Base-by-base conservation (phyloP, 2,113 vertebrate species). In the Mohoua ochrocephala region DNA sequence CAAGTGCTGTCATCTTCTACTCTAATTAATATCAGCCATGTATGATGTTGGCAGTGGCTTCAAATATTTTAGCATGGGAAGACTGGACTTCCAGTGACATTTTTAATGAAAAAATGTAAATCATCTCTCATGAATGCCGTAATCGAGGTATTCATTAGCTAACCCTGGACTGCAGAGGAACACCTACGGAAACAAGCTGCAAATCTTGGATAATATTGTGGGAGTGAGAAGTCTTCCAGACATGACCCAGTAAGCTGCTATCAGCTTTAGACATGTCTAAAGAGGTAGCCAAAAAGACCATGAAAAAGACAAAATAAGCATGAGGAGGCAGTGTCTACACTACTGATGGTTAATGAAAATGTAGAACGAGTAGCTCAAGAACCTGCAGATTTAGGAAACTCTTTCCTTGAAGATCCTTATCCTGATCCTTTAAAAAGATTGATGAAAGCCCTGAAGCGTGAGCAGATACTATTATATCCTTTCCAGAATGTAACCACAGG, bases 1-100 rank as follows among this genome's bases (percentile, higher is more conserved):
- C 91, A 86, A 96, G 87, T 79, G 76, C 98, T 98, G 98, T 98
- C 98, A 98, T 97, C 97, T 94, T 97, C 94, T 53, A 85, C 96
- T 96, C 97, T 98, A 98, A 98, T 98, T 98, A 98, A 98, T 97
- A 98, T 97, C 97, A 98, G 80, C 94, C 23, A 4, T 56, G 89
- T 70, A 84, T 80, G 84, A 87, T 65, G 83, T 91, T 97, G 95
- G 95, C 97, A 97, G 94, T 69, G 95, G 69, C 94, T 98, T 98
- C 97, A 97, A 94, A 88, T 91, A 91, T 84, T 81, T 53, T 76
- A 96, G 73, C 57, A 86, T 71, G 60, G 75, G 67, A 96, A 93
- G 65, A 95, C 92, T 95, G 98, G 98, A 98, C 98, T 97, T 98
- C 93, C 91, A 85, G 94, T 98, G 98, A 98, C 97, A 98, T 93